Evolutionary conservation across 2,888 invertebrate genomes (phyloP), one percentile per base, ranked within the genome.

Genomic region (Apoda limacodes): DNA sequence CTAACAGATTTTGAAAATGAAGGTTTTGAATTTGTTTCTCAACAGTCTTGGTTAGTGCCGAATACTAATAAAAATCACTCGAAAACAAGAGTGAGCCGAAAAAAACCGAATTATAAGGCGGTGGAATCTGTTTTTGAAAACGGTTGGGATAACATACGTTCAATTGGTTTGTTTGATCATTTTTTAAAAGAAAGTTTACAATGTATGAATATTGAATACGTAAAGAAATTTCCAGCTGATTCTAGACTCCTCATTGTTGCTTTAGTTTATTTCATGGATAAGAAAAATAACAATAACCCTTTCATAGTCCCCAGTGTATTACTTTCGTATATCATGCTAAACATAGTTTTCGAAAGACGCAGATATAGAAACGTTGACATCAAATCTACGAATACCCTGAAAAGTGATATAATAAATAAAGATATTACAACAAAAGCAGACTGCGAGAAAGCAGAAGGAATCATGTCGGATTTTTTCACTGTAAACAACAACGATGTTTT

Each of bases 61-160:
- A 2, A 7, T 10, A 7, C 10, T 31, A 9, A 9, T 7, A 7
- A 6, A 14, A 7, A 23, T 26, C 1, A 19, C 30, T n/a, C 9
- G 14, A 3, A 27, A 27, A 7, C 34, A 32, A 3, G 3, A 25
- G 1, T 23, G 30, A n/a, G 19, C 13, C 5, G 12, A 25, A 4
- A 11, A 19, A 4, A 22, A 32, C 5, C 13, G n/a, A n/a, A n/a
- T n/a, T n/a, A n/a, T n/a, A n/a, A n/a, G n/a, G n/a, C n/a, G n/a
- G n/a, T n/a, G n/a, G n/a, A n/a, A n/a, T n/a, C n/a, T n/a, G 34
- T 35, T 7, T 38, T 35, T 7, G 22, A 30, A 11, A 32, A 24
- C 22, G 35, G 38, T n/a, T 40, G 37, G 40, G 15, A 23, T 10
- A n/a, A 13, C 4, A 23, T 37, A 6, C 14, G 24, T 2, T 3